Evolutionary conservation across 2,113 vertebrate genomes (phyloP).

Genomic region (Orthonyx spaldingii): DNA sequence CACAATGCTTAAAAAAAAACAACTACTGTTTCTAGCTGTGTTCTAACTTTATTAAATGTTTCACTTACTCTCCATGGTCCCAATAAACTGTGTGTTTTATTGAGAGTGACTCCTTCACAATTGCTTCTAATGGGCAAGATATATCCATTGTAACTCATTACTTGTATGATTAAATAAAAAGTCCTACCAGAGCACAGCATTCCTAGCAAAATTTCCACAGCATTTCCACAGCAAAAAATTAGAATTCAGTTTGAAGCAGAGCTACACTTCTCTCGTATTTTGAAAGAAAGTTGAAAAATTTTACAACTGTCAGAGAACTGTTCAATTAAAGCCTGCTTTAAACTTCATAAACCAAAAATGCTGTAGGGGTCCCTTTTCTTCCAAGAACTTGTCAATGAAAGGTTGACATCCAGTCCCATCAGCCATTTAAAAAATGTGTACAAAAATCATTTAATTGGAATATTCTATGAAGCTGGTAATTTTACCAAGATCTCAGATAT

Average conservation of each 20-base stretch:
- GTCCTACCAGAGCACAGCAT: neutral
- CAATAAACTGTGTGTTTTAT: neutral
- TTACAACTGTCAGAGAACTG: slow-evolving; percentile 1
- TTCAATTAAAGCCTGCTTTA: neutral
- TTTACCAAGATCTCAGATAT: neutral
- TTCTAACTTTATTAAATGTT: neutral
- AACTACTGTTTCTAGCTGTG: neutral
- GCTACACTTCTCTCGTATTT: neutral
- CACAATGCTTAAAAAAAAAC: neutral
- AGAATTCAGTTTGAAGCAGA: neutral
- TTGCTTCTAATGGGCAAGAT: neutral
- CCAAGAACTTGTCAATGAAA: neutral
- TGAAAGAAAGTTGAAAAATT: neutral
- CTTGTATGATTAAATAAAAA: neutral
- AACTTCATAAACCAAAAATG: neutral
- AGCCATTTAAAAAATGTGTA: neutral
- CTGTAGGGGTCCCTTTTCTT: neutral
- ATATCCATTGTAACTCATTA: neutral
- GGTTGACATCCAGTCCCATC: neutral
- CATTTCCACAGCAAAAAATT: neutral
- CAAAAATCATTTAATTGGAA: neutral
- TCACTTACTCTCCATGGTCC: neutral
- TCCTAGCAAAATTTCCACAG: too few species aligned
- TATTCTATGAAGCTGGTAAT: slow-evolving; percentile 14
- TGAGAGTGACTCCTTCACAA: neutral